Conservation (phyloP, 1,140 invertebrate genomes). For the Drosophila willistoni region DNA sequence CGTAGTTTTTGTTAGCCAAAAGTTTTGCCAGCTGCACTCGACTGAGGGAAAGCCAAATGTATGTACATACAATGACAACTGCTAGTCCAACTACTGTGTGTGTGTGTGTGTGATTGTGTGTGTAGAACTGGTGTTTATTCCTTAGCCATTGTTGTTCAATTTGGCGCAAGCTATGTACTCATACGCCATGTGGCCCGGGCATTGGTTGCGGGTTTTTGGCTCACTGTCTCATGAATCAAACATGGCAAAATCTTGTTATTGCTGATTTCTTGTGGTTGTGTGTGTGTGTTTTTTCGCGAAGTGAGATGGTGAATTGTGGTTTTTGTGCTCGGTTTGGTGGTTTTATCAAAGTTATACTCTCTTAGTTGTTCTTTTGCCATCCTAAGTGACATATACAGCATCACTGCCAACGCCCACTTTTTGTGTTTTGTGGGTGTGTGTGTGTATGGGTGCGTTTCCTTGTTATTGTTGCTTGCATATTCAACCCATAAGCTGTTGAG, state of each 20-base stretch:
- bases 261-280: constrained; percentile 48
- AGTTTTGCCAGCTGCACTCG: constrained; percentile 18
- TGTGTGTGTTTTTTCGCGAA: constrained; percentile 20
- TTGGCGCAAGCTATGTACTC: constrained; percentile 22
- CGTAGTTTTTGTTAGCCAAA: background rate
- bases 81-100: constrained; percentile 8
- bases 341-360: constrained; percentile 40
- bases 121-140: constrained; percentile 15
- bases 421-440: background rate
- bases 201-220: background rate
- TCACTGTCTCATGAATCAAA: constrained; percentile 52
- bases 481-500: constrained; percentile 57
- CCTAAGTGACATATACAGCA: background rate
- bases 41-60: background rate
- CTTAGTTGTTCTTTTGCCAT: constrained; percentile 9
- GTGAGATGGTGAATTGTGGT: constrained; percentile 19
- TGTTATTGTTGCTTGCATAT: constrained; percentile 34
- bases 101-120: background rate
- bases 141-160: constrained; percentile 46
- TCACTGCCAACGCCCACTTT: constrained; percentile 19
- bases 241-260: constrained; percentile 64
- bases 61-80: constrained; percentile 15
- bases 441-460: constrained; percentile 20
- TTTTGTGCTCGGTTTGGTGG: constrained; percentile 34
- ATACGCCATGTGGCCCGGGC: constrained; percentile 32